Conservation (phyloP, 2,888 invertebrate genomes). For the Neoaliturus tenellus region DNA sequence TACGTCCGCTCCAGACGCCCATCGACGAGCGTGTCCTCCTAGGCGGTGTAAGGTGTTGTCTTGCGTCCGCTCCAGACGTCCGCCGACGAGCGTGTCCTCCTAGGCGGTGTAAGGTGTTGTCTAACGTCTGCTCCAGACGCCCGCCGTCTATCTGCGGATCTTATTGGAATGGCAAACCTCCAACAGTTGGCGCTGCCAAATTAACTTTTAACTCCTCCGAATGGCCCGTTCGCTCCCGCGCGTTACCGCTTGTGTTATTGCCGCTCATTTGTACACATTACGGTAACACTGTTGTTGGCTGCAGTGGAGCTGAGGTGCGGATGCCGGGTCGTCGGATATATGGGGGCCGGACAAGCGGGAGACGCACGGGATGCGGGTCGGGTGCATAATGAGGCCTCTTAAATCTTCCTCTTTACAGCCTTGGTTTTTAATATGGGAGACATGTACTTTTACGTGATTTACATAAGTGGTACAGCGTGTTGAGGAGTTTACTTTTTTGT, state of each 20-base stretch:
- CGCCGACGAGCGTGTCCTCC: not conserved
- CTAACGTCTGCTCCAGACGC: conserved; percentile 12
- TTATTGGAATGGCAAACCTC: conserved; percentile 33
- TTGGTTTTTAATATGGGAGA: too few species aligned
- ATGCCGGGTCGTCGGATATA: not conserved
- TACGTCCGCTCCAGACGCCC: not conserved
- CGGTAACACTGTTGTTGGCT: not conserved
- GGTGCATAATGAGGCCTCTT: not conserved
- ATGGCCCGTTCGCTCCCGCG: conserved; percentile 1
- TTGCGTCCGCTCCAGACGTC: not conserved
- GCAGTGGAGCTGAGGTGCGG: not conserved
- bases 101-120: conserved; percentile 15
- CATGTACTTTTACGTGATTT: too few species aligned
- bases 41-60: conserved; percentile 7
- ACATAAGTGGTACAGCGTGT: too few species aligned
- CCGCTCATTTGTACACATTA: conserved; percentile 15
- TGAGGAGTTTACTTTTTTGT: too few species aligned
- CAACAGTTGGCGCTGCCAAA: conserved; percentile 26
- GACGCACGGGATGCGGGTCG: not conserved
- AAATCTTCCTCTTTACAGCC: not conserved
- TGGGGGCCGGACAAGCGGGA: not conserved
- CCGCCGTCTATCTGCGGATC: conserved; percentile 24
- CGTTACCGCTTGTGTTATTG: conserved; percentile 22
- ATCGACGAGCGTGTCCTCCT: not conserved
- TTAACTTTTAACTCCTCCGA: conserved; percentile 39